Evolutionary conservation across 2,888 invertebrate genomes (phyloP).

Genomic region (Aspidiotus destructor): DNA sequence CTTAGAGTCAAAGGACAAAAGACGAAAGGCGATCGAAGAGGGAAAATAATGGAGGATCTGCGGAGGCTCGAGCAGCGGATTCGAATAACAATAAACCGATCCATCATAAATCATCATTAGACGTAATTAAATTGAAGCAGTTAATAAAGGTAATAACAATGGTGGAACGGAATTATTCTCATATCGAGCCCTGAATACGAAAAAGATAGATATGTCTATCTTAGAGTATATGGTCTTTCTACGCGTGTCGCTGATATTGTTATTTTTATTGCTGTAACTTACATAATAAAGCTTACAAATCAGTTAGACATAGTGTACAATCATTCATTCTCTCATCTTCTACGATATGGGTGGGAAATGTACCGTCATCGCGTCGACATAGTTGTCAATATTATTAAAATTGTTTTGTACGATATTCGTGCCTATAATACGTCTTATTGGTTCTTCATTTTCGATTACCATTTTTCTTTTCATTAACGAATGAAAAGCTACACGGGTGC

Average conservation of each 20-base stretch:
- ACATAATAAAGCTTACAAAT: constrained; percentile 7
- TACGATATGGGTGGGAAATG: constrained; percentile 28
- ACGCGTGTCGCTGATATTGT: constrained; percentile 21
- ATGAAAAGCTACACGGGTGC: not conserved
- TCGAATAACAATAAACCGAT: constrained; percentile 21
- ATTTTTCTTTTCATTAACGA: not conserved
- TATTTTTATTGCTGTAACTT: constrained; percentile 21
- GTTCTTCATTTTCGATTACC: not conserved
- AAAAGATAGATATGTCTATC: too few relatives aligned
- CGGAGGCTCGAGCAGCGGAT: not conserved
- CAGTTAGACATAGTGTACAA: not conserved
- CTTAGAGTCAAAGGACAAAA: not conserved
- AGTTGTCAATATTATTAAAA: constrained; percentile 2
- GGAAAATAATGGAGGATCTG: not conserved
- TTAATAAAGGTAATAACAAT: constrained; percentile 25
- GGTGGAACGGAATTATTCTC: constrained; percentile 17
- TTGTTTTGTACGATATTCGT: not conserved
- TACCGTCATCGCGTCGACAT: constrained; percentile 14
- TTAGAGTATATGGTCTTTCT: not conserved
- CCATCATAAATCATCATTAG: constrained; percentile 34
- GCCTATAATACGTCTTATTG: too few relatives aligned
- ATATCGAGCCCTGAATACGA: not conserved
- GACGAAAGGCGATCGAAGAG: not conserved
- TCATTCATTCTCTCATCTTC: constrained; percentile 7
- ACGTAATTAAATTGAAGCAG: constrained; percentile 33